Percentiles rank a stretch among this genome's conserved stretches.
Evolutionary conservation across 2,113 vertebrate genomes (phyloP).

Genomic region (Prinia subflava): DNA sequence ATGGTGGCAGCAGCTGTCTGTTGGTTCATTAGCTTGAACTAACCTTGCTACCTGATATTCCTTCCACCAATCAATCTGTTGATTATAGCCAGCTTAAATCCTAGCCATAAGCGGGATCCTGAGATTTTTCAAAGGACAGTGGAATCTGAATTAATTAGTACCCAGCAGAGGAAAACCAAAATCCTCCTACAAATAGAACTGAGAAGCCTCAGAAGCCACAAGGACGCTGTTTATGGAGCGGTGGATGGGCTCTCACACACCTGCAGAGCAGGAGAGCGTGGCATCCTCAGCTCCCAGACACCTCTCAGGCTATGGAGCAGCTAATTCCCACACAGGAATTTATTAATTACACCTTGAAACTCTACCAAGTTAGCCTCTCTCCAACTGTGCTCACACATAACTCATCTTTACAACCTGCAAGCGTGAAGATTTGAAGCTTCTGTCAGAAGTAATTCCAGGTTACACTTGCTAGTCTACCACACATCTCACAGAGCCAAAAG

Average conservation of each 20-base stretch:
- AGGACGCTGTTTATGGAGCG: background rate
- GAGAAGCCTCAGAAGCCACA: background rate
- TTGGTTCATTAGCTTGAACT: conserved; percentile 15
- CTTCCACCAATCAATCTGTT: background rate
- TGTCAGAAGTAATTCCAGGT: background rate
- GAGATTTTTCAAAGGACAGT: background rate
- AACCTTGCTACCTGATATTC: background rate
- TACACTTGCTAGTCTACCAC: background rate
- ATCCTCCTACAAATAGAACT: background rate
- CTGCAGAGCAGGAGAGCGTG: background rate
- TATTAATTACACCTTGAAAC: conserved; percentile 19
- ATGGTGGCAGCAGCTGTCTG: background rate
- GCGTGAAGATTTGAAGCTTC: background rate
- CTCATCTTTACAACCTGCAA: background rate
- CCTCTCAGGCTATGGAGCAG: background rate
- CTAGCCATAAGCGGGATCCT: background rate
- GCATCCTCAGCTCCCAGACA: background rate
- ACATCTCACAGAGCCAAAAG: background rate
- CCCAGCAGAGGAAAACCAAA: background rate
- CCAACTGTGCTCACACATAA: background rate
- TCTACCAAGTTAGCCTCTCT: background rate
- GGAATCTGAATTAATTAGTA: background rate
- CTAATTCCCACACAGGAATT: background rate
- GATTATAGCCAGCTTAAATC: background rate
- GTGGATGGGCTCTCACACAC: background rate